Percentiles rank a stretch among this genome's conserved stretches.
Conservation (phyloP, 2,888 invertebrate genomes). For the Dasysyrphus albostriatus region DNA sequence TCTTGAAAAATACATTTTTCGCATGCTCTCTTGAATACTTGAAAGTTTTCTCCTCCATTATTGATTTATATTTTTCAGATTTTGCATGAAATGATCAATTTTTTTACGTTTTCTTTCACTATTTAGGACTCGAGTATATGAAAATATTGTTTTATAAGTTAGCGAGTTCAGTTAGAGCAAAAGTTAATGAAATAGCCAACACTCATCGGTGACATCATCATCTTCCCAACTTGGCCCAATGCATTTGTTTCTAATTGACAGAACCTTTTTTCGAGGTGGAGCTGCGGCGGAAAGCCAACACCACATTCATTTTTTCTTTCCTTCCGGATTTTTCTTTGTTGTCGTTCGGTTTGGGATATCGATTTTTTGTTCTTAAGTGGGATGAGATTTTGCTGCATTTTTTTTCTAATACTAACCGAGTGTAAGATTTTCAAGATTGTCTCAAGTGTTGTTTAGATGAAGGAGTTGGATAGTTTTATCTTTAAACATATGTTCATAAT, state of each 20-base stretch:
- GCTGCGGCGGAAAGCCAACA: conserved; percentile 26
- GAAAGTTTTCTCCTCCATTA: conserved; percentile 43
- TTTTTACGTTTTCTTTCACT: conserved; percentile 21
- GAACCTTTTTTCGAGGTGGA: conserved; percentile 54
- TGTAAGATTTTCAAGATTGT: not conserved
- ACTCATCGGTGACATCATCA: conserved; percentile 78
- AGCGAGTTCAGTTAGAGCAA: not conserved
- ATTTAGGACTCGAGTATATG: not conserved
- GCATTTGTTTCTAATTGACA: conserved; percentile 66
- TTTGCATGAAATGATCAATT: conserved; percentile 34
- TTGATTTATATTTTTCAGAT: conserved; percentile 58
- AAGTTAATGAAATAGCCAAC: conserved; percentile 49
- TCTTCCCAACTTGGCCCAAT: conserved; percentile 72
- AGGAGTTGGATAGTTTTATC: not conserved
- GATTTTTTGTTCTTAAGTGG: conserved; percentile 46
- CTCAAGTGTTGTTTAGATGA: not conserved
- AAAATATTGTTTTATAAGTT: not conserved
- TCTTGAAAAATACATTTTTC: conserved; percentile 3
- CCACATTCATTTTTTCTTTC: not conserved
- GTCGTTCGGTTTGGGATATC: conserved; percentile 39
- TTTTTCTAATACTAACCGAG: not conserved
- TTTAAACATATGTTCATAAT: no score
- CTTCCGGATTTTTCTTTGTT: conserved; percentile 58
- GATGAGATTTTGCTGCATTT: conserved; percentile 35
- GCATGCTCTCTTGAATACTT: not conserved